Base-by-base conservation (phyloP, 30 jellyfish, hydroid and myxozoan genomes). In the Catostylus mosaicus region DNA sequence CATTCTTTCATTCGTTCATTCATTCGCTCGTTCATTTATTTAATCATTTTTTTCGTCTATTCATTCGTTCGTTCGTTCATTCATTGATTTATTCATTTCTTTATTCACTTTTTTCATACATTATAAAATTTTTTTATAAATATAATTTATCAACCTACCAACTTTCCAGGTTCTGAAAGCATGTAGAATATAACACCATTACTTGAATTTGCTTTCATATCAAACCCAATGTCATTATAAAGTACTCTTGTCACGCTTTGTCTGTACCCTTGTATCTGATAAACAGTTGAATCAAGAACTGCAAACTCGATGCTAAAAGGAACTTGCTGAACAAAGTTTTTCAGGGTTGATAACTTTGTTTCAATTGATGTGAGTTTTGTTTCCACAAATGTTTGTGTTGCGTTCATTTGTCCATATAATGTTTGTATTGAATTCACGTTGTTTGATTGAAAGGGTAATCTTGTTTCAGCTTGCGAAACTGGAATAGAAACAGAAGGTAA, bases 241-340 rank as follows among this genome's bases (percentile, higher is more conserved):
- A 67, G 47, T 26, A 68, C 88, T 1, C 36, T 63, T 30, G 88
- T 65, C 23, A 74, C 69, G 22, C 69, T 36, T 87, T 74, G 35
- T 8, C 72, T 52, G 63, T 80, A 82, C 20, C 95, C 97, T 27
- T 30, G 89, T 18, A 87, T 12, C 35, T 56, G 63, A 61, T 71
- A 94, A 0, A 75, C 86, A 12, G 92, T 83, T 16, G 95, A 86
- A 6, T 60, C 88, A 14, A 73, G 56, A 1, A 38, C 51, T 11
- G 26, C 63, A 84, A 85, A 94, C 74, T 83, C 38, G 32, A 94
- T 84, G 33, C 97, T 87, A 60, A 94, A 94, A 0, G 99, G 99
- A 20, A 94, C 54, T 24, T 83, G 71, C n/a, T 87, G 33, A 0
- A 84, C 64, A 38, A 88, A n/a, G 19, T 85, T 19, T 68, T 88